Evolutionary conservation across 2,888 invertebrate species (phyloP).

Genomic region (Pheosia tremula): DNA sequence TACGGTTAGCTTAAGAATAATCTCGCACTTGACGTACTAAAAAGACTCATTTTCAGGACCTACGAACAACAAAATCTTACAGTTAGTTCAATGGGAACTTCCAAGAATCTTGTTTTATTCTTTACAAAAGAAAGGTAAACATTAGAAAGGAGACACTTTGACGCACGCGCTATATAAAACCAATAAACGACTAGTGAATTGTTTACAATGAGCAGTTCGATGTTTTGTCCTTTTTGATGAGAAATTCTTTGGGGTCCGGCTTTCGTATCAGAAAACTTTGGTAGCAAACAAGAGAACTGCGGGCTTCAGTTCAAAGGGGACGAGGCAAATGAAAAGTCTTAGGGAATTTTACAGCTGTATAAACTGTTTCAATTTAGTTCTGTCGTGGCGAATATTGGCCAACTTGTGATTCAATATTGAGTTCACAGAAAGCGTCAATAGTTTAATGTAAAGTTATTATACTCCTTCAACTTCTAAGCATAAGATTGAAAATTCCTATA

Average conservation of each 20-base stretch:
- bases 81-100: constrained; percentile 24
- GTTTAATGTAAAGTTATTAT: too few relatives aligned
- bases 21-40: too few relatives aligned
- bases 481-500: too few relatives aligned
- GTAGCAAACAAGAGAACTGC: constrained; percentile 23
- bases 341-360: constrained; percentile 9
- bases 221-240: constrained; percentile 73
- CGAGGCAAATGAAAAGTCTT: constrained; percentile 66
- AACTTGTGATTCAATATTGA: neutral
- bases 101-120: constrained; percentile 35
- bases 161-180: constrained; percentile 68
- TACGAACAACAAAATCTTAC: neutral
- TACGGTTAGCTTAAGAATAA: too few relatives aligned
- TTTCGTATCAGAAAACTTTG: constrained; percentile 61
- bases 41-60: neutral
- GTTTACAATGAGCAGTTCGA: constrained; percentile 71
- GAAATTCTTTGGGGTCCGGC: constrained; percentile 66
- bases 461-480: too few relatives aligned
- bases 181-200: constrained; percentile 72
- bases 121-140: constrained; percentile 30
- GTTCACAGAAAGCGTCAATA: too few relatives aligned
- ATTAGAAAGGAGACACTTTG: constrained; percentile 49
- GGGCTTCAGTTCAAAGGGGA: constrained; percentile 65
- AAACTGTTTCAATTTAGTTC: neutral
- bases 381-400: neutral